Evolutionary conservation across 2,888 invertebrate species (phyloP).

Genomic region (Drosophila anomelani): DNA sequence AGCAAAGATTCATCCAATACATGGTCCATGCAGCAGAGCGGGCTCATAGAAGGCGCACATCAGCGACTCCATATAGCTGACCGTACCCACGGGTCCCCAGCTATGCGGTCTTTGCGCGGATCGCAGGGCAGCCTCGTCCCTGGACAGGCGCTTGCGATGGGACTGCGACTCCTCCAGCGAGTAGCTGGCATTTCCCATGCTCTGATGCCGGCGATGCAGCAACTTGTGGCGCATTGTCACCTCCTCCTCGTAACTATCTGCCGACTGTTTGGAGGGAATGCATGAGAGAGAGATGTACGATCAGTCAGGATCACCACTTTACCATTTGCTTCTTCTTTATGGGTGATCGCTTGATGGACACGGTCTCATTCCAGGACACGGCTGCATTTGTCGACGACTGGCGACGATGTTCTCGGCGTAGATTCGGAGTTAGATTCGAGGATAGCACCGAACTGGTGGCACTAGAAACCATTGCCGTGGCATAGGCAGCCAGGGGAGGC

Average conservation of each 20-base stretch:
- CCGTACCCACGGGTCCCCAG: slow-evolving; percentile 84
- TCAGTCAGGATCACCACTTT: slow-evolving; percentile 23
- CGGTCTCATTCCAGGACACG: slow-evolving; percentile 85
- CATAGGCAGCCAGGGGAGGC: slow-evolving; percentile 68
- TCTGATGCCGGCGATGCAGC: slow-evolving; percentile 82
- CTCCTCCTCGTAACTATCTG: slow-evolving; percentile 68
- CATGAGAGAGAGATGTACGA: not conserved
- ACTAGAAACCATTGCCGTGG: slow-evolving; percentile 66
- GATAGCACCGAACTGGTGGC: slow-evolving; percentile 72
- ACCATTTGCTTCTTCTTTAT: slow-evolving; percentile 61
- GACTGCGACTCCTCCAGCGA: slow-evolving; percentile 72
- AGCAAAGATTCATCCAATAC: slow-evolving; percentile 86
- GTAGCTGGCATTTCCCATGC: slow-evolving; percentile 82
- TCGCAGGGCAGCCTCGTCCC: slow-evolving; percentile 71
- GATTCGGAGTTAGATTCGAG: slow-evolving; percentile 68
- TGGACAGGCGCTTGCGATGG: slow-evolving; percentile 65
- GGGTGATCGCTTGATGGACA: slow-evolving; percentile 79
- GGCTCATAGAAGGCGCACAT: slow-evolving; percentile 90
- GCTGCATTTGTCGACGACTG: slow-evolving; percentile 84
- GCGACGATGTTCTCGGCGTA: slow-evolving; percentile 76
- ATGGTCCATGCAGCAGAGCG: slow-evolving; percentile 94
- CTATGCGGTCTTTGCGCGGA: slow-evolving; percentile 81
- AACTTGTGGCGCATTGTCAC: slow-evolving; percentile 80
- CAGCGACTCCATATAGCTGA: slow-evolving; percentile 88
- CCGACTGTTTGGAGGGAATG: slow-evolving; percentile 31